A percentile compares a stretch with the other conserved stretches of the same genome.
Conservation (phyloP, 2,113 vertebrate species). For the Neopipo cinnamomea region DNA sequence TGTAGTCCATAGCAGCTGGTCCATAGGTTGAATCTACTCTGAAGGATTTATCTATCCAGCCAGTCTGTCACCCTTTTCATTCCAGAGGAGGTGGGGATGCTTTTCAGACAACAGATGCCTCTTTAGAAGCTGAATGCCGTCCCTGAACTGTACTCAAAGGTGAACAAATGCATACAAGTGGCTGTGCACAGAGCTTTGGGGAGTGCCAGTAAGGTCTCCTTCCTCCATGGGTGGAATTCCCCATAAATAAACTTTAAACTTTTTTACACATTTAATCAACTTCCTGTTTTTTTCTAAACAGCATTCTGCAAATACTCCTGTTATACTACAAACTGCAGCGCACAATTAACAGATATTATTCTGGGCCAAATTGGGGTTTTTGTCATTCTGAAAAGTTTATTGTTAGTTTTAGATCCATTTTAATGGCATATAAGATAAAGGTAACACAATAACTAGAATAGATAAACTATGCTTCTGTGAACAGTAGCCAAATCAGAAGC, state of each 20-base stretch:
- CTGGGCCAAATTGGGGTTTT: not conserved
- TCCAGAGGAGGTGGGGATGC: not conserved
- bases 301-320: not conserved
- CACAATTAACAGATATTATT: not conserved
- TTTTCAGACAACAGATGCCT: not conserved
- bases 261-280: not conserved
- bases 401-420: not conserved
- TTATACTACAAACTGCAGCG: not conserved
- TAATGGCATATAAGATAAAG: not conserved
- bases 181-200: fast-evolving
- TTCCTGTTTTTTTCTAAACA: not conserved
- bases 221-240: not conserved
- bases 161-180: fast-evolving
- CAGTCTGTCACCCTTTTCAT: not conserved
- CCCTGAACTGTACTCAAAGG: not conserved
- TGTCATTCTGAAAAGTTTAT: not conserved
- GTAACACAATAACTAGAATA: not conserved
- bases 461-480: not conserved
- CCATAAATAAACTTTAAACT: not conserved
- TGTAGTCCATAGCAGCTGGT: not conserved
- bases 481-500: not conserved
- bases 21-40: not conserved
- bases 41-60: not conserved
- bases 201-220: not conserved
- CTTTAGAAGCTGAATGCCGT: not conserved